Conservation (phyloP, 2,113 vertebrate genomes). For the Coracopsis vasa region DNA sequence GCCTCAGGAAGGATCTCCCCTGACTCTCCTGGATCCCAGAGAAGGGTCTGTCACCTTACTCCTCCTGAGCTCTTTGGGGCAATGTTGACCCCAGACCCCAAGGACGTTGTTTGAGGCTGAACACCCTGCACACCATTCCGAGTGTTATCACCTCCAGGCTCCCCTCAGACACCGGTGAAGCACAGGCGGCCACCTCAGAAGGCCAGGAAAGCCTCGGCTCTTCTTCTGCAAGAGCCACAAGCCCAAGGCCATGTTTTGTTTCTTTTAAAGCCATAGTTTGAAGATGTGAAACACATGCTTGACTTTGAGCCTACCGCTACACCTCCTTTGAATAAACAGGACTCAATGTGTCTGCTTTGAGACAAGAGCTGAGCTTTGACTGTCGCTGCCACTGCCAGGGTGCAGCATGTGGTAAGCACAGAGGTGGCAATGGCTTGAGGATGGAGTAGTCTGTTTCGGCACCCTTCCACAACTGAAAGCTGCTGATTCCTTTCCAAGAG, state of each 20-base stretch:
- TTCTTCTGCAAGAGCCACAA: neutral
- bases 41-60: accelerated
- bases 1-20: accelerated
- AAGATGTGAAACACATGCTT: neutral
- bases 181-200: neutral
- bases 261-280: neutral
- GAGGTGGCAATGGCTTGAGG: accelerated
- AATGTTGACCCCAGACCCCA: accelerated
- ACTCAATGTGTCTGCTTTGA: accelerated
- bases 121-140: accelerated
- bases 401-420: accelerated
- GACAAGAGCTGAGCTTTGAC: accelerated
- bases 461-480: accelerated
- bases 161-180: accelerated
- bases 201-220: accelerated
- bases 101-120: accelerated
- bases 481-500: accelerated
- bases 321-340: accelerated
- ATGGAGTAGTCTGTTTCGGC: accelerated
- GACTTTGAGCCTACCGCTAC: neutral
- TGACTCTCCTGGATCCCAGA: accelerated
- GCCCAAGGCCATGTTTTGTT: neutral
- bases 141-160: accelerated
- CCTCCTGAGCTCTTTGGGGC: neutral
- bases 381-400: accelerated